These are phyloP conservation scores for Tauraco erythrolophus DNA, from an alignment of 2,113 vertebrate genomes.

Conservation along the genomic window DNA sequence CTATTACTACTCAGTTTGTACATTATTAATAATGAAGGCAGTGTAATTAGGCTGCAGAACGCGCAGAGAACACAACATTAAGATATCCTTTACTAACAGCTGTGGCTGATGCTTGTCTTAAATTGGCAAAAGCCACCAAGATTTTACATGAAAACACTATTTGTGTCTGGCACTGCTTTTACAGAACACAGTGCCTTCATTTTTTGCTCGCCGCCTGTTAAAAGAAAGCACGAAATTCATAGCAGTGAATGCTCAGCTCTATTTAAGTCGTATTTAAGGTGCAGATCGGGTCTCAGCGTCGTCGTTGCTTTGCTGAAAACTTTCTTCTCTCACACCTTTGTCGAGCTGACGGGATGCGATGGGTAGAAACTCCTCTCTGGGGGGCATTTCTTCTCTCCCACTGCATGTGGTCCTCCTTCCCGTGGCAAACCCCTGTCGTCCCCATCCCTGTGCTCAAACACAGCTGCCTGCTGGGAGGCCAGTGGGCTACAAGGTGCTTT, in stretches of 20 bases:
- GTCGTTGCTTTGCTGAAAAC: not conserved
- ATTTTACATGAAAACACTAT: not conserved
- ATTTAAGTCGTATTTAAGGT: not conserved
- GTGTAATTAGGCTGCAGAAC: constrained; percentile 55
- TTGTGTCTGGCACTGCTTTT: constrained; percentile 5
- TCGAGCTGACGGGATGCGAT: not conserved
- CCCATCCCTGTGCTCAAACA: not conserved
- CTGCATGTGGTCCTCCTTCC: not conserved
- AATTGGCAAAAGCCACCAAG: constrained; percentile 32
- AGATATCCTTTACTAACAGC: constrained; percentile 58
- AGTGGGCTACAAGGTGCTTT: not conserved
- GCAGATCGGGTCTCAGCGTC: not conserved
- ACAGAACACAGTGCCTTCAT: not conserved
- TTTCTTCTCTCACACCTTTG: not conserved
- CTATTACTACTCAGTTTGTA: not conserved
- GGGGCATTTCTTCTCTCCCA: not conserved
- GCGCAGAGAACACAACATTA: constrained; percentile 19
- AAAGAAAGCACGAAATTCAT: not conserved
- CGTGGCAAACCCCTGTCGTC: fast-evolving
- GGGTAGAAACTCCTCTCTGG: not conserved
- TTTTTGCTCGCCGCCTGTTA: not conserved
- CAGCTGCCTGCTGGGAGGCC: not conserved
- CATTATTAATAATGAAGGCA: constrained; percentile 54
- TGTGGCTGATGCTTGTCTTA: constrained; percentile 23
- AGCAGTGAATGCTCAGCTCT: not conserved